These are phyloP conservation scores for Chaunax sp. DNA, from an alignment of 2,797 vertebrate species.

Conservation along the genomic window DNA sequence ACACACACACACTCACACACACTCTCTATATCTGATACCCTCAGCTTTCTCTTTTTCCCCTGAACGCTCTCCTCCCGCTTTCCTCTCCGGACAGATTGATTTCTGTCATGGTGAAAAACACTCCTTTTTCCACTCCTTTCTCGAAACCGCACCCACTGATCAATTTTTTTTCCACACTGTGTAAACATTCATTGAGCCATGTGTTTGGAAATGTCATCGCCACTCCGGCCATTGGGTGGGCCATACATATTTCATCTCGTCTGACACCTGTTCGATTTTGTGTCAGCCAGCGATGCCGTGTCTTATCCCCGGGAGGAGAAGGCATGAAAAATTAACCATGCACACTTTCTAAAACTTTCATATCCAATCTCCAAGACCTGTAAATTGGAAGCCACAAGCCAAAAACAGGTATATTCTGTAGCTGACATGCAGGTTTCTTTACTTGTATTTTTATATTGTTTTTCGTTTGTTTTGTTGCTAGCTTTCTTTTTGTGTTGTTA, in stretches of 20 bases:
- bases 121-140: conserved; percentile 39
- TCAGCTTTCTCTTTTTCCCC: conserved; percentile 28
- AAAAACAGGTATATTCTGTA: conserved; percentile 16
- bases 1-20: conserved; percentile 4
- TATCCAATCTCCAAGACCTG: conserved; percentile 69
- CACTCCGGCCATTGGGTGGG: conserved; percentile 74
- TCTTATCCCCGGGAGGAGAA: conserved; percentile 55
- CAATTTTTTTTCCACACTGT: conserved; percentile 80
- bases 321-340: conserved; percentile 79
- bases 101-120: conserved; percentile 70
- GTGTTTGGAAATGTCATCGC: conserved; percentile 83
- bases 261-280: conserved; percentile 84
- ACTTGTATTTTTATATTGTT: conserved; percentile 8
- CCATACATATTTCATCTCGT: conserved; percentile 84
- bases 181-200: conserved; percentile 84
- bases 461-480: background rate
- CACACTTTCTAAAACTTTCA: conserved; percentile 78
- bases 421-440: conserved; percentile 30
- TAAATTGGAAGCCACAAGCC: conserved; percentile 48
- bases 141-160: conserved; percentile 71
- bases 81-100: conserved; percentile 75
- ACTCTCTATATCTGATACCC: conserved; percentile 28
- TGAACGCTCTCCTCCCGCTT: conserved; percentile 33
- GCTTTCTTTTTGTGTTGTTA: too few species aligned
- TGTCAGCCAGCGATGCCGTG: conserved; percentile 58